phyloP scores from a whole-genome alignment of 2,113 vertebrate genomes.

The Hiodon alosoides region DNA sequence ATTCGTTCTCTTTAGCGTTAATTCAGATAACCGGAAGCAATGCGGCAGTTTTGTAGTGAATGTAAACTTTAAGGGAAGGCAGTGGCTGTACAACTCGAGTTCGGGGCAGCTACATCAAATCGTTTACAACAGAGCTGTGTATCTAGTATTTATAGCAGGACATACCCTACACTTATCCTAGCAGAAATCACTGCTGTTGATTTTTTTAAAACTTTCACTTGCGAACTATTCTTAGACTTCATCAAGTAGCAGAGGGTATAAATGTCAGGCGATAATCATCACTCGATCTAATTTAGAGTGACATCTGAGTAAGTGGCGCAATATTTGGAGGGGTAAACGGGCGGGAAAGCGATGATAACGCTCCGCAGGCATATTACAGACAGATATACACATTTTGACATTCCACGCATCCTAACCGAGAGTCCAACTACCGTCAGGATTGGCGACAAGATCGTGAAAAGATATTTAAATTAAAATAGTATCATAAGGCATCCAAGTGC shows the following conservation, averaged over 20 bases:
- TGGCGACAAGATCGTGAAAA: too few species aligned
- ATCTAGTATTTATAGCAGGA: neutral
- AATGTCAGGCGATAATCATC: neutral
- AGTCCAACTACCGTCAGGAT: neutral
- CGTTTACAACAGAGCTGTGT: neutral
- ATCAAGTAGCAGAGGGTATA: neutral
- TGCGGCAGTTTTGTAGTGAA: neutral
- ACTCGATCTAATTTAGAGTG: too few species aligned
- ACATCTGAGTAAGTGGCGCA: too few species aligned
- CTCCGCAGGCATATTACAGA: neutral
- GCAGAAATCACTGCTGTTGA: neutral
- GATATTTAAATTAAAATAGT: too few species aligned
- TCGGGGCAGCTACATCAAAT: neutral
- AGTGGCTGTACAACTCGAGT: neutral
- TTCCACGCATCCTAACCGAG: neutral
- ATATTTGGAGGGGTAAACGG: neutral
- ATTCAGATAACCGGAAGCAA: neutral
- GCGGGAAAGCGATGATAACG: neutral
- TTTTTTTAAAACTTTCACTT: neutral
- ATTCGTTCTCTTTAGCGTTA: neutral
- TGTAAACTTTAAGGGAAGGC: conserved; percentile 24
- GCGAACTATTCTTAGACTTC: neutral
- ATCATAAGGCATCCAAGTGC: too few species aligned
- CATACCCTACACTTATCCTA: neutral
- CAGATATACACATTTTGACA: neutral